Percentiles rank a stretch among this genome's conserved stretches.
phyloP scores from a whole-genome alignment of 2,113 vertebrate genomes.

The Menidia beryllina region DNA sequence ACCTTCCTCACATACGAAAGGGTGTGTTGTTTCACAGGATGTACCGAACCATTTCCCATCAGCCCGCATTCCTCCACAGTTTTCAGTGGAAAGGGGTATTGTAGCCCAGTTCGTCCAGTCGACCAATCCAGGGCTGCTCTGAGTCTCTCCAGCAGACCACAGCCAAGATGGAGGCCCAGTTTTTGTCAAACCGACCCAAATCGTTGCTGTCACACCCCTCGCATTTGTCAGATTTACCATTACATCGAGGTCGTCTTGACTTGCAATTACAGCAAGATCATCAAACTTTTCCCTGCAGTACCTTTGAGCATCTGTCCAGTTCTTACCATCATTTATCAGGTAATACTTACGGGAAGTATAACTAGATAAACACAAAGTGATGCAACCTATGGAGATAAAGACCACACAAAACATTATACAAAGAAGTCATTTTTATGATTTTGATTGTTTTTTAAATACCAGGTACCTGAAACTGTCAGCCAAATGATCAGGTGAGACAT shows the following conservation, averaged over 20 bases:
- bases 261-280: constrained; percentile 2
- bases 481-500: not conserved
- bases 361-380: constrained; percentile 2
- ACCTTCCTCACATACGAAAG: constrained; percentile 42
- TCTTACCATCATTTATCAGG: accelerated
- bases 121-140: not conserved
- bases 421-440: no score
- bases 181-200: constrained; percentile 37
- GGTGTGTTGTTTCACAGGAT: not conserved
- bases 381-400: not conserved
- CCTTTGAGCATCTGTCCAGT: not conserved
- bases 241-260: not conserved
- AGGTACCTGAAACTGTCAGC: not conserved
- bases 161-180: not conserved
- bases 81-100: not conserved
- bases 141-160: constrained; percentile 41
- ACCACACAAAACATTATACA: not conserved
- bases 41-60: constrained; percentile 33
- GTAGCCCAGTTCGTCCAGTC: constrained; percentile 37
- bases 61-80: constrained; percentile 23
- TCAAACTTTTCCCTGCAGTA: constrained; percentile 21
- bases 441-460: not conserved
- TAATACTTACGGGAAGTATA: not conserved
- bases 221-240: not conserved
- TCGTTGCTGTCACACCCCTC: accelerated